Base-by-base conservation (phyloP, 2,888 invertebrate genomes). In the Atrina japonica region DNA sequence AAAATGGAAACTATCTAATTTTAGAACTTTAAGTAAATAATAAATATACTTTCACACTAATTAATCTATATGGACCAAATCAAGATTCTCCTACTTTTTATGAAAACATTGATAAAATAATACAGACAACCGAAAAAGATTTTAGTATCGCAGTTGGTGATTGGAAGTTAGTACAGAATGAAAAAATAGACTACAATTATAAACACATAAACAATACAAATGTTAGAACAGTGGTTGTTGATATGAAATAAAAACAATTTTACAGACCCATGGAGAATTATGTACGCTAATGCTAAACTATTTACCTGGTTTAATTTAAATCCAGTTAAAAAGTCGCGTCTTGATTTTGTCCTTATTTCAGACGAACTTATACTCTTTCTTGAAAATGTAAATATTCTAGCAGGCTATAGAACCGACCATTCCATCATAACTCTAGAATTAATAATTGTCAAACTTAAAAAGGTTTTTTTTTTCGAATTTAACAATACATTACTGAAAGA, bases 331-430 rank as follows among this genome's bases (percentile, higher is more conserved):
- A 60, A 68, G 14, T 27, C 45, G 21, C 60, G 60, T 52, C 47
- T 61, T 6, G 49, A 66, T 18, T 66, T 29, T 30, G 60, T 68
- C 43, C 40, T 66, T 25, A 35, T 59, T 16, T 59, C 49, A 27
- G n/a, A 23, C 7, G 53, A 56, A 6, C 25, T 65, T 23, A 40
- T 65, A 9, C 11, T 52, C 3, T 27, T 29, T 9, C 16, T 66
- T 21, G n/a, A n/a, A 16, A 27, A 45, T 27, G 14, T 18, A n/a
- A 47, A n/a, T 27, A 66, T 66, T 6, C 25, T 29, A 58, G 40
- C 66, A 50, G 49, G 66, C 3, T 66, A 59, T 18, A 47, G 27
- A 25, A 58, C 66, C 18, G 66, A 59, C 59, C 59, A 66, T 25
- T 66, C 59, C 1, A 14, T 25, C 18, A 59, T 59, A 3, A 30